Evolutionary conservation across 2,797 vertebrate species (phyloP), one percentile per base, ranked within the genome.

Genomic region (Sebastes vulpes): DNA sequence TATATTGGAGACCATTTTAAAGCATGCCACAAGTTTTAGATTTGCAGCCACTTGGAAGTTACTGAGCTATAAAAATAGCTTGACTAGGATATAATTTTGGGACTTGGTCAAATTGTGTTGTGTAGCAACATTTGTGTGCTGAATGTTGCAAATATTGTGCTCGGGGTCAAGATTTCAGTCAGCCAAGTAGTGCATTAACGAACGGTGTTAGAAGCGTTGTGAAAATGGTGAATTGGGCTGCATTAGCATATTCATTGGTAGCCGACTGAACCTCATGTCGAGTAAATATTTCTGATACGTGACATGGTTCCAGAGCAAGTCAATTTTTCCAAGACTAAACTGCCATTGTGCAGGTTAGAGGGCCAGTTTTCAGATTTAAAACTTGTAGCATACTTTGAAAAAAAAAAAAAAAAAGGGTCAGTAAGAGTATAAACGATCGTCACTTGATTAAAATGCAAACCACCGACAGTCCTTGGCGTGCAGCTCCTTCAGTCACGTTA

Each of bases 21-120:
- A 72, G n/a, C 64, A 75, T 28, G 64, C 26, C 32, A 65, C 65
- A 79, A 35, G 52, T 65, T 29, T 70, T 6, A 57, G 4, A 67
- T 7, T 56, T 25, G 10, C 46, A 63, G 10, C 0, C 5, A 3
- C 2, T 57, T 10, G 1, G 20, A 26, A 9, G 11, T 66, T 57
- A 18, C 8, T 18, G 14, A 71, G 23, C 56, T 21, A 28, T 69
- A 52, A 61, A 52, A 68, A 68, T 42, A 25, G 50, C 69, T 69
- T 4, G 9, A 18, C n/a, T 2, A 7, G 11, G 46, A 52, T 21
- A 21, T 11, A 1, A 6, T 48, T n/a, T 25, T 21, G 12, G n/a
- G 21, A 60, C 23, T 60, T 14, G 1, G 16, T 25, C 1, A 65
- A 12, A 5, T 35, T 42, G 25, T 9, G 16, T 42, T 42, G 16